Percentiles rank a stretch among this genome's conserved stretches.
Evolutionary conservation across 2,888 invertebrate species (phyloP).

Genomic region (Lamproptera curius): DNA sequence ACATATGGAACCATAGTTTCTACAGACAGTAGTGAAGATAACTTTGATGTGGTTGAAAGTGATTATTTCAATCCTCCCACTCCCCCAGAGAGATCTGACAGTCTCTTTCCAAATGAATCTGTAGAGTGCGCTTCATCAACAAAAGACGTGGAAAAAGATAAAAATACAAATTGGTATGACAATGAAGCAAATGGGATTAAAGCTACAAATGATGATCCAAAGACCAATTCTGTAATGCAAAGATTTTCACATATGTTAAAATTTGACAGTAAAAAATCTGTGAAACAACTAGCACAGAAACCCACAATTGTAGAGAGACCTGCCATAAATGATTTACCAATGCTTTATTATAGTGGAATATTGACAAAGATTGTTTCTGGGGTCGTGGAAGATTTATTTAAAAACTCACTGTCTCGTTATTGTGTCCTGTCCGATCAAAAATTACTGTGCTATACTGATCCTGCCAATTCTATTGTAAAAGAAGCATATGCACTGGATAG

Average conservation of each 20-base stretch:
- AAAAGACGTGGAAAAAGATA: slow-evolving; percentile 43
- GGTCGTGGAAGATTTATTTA: slow-evolving; percentile 84
- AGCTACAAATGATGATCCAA: slow-evolving; percentile 35
- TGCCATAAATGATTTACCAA: slow-evolving; percentile 60
- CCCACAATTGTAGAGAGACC: slow-evolving; percentile 70
- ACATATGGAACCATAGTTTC: slow-evolving; percentile 80
- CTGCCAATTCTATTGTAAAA: slow-evolving; percentile 81
- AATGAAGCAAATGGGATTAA: slow-evolving; percentile 34
- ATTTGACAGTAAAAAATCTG: slow-evolving; percentile 60
- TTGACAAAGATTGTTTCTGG: slow-evolving; percentile 79
- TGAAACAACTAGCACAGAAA: slow-evolving; percentile 42
- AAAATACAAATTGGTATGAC: slow-evolving; percentile 65
- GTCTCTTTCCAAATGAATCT: slow-evolving; percentile 67
- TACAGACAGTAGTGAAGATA: slow-evolving; percentile 56
- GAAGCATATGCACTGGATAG: slow-evolving; percentile 84
- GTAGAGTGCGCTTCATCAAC: slow-evolving; percentile 35
- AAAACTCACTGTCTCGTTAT: slow-evolving; percentile 86
- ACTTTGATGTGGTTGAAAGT: slow-evolving; percentile 51
- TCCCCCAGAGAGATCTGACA: slow-evolving; percentile 81
- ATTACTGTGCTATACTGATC: slow-evolving; percentile 84
- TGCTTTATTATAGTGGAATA: slow-evolving; percentile 78
- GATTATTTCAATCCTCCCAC: slow-evolving; percentile 77
- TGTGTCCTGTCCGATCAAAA: slow-evolving; percentile 85
- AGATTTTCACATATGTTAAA: slow-evolving; percentile 67
- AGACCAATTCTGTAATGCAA: slow-evolving; percentile 52